Percentiles rank a stretch among this genome's conserved stretches.
phyloP scores from a whole-genome alignment of 1,140 invertebrate genomes.

The Philaenus spumarius region DNA sequence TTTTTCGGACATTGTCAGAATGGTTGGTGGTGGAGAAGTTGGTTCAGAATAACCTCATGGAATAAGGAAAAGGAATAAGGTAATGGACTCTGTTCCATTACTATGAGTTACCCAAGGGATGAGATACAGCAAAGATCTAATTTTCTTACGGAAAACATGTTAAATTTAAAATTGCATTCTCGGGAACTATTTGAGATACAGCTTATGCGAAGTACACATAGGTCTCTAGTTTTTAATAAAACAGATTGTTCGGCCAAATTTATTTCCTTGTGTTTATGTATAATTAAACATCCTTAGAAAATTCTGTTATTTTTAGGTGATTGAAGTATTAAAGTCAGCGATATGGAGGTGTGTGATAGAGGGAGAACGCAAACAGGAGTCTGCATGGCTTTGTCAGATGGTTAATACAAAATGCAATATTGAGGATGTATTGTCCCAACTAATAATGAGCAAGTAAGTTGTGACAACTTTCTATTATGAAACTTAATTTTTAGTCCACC shows the following conservation, averaged over 20 bases:
- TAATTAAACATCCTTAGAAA: not conserved
- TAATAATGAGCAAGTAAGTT: constrained; percentile 46
- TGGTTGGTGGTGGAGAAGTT: too few species aligned
- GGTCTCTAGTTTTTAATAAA: not conserved
- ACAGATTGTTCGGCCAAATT: not conserved
- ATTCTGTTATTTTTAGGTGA: constrained; percentile 31
- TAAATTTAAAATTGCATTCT: too few species aligned
- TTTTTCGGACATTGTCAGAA: too few species aligned
- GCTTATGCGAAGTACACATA: not conserved
- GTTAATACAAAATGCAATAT: constrained; percentile 35
- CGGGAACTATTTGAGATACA: not conserved
- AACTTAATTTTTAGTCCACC: too few species aligned
- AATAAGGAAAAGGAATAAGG: too few species aligned
- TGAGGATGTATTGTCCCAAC: constrained; percentile 40
- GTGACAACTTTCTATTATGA: too few species aligned
- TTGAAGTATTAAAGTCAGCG: constrained; percentile 43
- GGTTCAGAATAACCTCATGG: too few species aligned
- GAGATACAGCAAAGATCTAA: too few species aligned
- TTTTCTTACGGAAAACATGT: not conserved
- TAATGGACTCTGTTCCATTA: too few species aligned
- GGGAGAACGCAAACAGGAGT: constrained; percentile 41
- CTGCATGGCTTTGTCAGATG: constrained; percentile 46
- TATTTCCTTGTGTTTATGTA: not conserved
- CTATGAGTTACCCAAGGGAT: too few species aligned
- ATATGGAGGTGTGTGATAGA: constrained; percentile 42